A percentile compares a stretch with the other conserved stretches of the same genome.
phyloP scores from a whole-genome alignment of 2,797 vertebrate genomes.

The Poeciliopsis turneri region DNA sequence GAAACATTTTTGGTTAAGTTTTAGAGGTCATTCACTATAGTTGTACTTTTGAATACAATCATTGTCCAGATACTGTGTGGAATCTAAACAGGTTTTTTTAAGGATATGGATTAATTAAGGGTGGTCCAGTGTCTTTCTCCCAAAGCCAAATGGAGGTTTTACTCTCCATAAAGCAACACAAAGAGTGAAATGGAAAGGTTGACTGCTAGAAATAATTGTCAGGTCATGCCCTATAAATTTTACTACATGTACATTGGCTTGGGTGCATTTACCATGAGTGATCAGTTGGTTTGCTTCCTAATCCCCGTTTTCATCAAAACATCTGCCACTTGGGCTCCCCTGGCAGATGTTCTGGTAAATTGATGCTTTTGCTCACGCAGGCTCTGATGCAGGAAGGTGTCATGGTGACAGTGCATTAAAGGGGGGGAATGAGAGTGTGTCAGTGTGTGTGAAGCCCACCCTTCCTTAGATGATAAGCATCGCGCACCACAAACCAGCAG shows the following conservation, averaged over 20 bases:
- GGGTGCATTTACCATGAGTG: slow-evolving; percentile 39
- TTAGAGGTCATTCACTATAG: background rate
- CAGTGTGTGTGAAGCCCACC: slow-evolving; percentile 32
- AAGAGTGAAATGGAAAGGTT: background rate
- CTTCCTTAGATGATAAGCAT: slow-evolving; percentile 59
- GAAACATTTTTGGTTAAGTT: background rate
- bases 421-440: slow-evolving; percentile 40
- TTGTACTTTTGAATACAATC: background rate
- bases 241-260: slow-evolving; percentile 20
- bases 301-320: slow-evolving; percentile 22
- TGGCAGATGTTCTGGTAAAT: slow-evolving; percentile 43
- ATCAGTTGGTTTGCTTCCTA: slow-evolving; percentile 33
- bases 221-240: slow-evolving; percentile 7
- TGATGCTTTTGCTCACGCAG: slow-evolving; percentile 29
- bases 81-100: background rate
- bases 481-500: slow-evolving; percentile 54
- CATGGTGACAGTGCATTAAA: slow-evolving; percentile 49
- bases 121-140: background rate
- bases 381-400: slow-evolving; percentile 41
- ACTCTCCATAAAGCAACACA: slow-evolving; percentile 10
- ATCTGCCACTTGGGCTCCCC: slow-evolving; percentile 39
- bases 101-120: background rate
- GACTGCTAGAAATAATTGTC: background rate
- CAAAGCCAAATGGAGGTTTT: background rate
- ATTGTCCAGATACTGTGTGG: background rate